Evolutionary conservation across 2,113 vertebrate species (phyloP).

Genomic region (Abramis brama): DNA sequence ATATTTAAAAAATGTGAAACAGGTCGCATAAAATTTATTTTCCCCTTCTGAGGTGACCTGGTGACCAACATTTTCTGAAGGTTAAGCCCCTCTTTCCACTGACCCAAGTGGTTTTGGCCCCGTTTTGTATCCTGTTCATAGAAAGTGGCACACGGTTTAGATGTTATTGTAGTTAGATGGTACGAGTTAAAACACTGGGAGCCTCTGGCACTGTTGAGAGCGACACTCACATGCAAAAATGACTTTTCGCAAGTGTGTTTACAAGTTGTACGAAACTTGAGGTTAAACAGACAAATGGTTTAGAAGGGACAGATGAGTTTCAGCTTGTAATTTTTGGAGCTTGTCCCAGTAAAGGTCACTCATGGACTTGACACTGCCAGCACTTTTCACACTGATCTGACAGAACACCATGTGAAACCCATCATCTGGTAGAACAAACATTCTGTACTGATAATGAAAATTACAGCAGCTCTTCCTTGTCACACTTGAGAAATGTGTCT

Average conservation of each 20-base stretch:
- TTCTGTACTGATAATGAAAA: not conserved
- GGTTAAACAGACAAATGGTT: not conserved
- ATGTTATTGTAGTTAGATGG: not conserved
- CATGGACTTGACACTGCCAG: not conserved
- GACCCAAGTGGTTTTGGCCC: too few relatives aligned
- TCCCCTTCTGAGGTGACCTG: too few relatives aligned
- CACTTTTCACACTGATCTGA: not conserved
- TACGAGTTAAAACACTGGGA: not conserved
- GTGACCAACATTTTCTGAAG: too few relatives aligned
- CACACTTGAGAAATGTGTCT: not conserved
- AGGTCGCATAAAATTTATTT: not conserved
- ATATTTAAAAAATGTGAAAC: not conserved
- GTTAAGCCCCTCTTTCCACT: too few relatives aligned
- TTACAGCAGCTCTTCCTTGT: not conserved
- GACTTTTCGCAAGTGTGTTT: not conserved
- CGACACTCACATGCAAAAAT: not conserved
- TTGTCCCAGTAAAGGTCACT: not conserved
- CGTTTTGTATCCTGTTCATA: not conserved
- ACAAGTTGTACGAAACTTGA: not conserved
- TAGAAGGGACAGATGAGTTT: not conserved
- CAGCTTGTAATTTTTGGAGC: slow-evolving; percentile 1
- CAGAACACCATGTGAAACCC: not conserved
- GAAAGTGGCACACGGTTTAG: not conserved
- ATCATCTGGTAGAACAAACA: not conserved
- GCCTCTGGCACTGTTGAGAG: not conserved